phyloP scores from a whole-genome alignment of 2,797 vertebrate species.

The Peromyscus nudipes region DNA sequence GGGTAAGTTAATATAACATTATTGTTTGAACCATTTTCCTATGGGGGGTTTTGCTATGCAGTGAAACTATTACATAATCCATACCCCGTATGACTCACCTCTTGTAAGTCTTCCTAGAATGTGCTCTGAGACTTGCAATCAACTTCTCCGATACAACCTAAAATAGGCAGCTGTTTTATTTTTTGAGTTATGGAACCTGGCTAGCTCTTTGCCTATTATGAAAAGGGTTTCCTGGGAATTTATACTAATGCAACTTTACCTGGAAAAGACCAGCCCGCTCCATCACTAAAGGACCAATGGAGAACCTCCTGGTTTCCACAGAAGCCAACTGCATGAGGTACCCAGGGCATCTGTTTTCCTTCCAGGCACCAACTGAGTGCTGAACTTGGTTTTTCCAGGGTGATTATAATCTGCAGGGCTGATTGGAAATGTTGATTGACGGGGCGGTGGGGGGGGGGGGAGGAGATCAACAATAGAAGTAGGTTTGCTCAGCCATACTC shows the following conservation, averaged over 20 bases:
- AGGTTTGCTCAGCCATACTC: neutral
- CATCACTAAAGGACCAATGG: neutral
- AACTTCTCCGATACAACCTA: neutral
- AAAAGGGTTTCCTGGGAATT: neutral
- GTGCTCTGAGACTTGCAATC: neutral
- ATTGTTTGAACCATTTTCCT: neutral
- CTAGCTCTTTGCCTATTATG: neutral
- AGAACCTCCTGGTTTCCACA: neutral
- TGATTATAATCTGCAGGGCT: neutral
- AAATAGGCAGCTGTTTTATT: neutral
- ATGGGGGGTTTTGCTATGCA: neutral
- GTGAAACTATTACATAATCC: neutral
- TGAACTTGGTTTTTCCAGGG: neutral
- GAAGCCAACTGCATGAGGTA: neutral
- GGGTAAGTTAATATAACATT: neutral
- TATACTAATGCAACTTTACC: neutral
- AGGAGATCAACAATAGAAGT: neutral
- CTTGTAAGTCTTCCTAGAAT: neutral
- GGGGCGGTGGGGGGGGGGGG: too few species aligned
- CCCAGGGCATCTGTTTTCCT: too few species aligned
- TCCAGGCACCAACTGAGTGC: neutral
- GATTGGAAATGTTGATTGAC: neutral
- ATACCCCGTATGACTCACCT: neutral
- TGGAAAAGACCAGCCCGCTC: neutral
- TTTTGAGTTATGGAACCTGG: neutral